phyloP scores from a whole-genome alignment of 1,140 invertebrate species.

The Bombus sylvicola region DNA sequence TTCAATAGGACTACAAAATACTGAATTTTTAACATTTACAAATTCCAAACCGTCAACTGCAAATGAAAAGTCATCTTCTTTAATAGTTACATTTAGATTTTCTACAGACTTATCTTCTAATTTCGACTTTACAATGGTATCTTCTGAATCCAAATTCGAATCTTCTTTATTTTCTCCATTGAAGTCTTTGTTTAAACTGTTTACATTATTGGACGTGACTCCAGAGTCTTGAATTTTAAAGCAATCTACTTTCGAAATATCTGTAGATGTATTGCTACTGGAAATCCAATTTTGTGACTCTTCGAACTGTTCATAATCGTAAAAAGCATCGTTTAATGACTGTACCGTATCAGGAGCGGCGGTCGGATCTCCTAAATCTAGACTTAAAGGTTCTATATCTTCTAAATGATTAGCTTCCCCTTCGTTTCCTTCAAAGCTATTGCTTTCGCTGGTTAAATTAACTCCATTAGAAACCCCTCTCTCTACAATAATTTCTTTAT shows the following conservation, averaged over 20 bases:
- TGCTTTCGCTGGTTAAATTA: conserved; percentile 71
- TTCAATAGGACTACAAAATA: background rate
- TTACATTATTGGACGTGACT: background rate
- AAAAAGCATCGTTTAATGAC: conserved; percentile 80
- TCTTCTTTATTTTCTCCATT: background rate
- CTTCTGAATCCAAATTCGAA: background rate
- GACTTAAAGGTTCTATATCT: conserved; percentile 73
- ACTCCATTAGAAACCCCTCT: conserved; percentile 64
- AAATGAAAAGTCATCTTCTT: background rate
- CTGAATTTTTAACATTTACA: background rate
- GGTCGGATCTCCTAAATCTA: conserved; percentile 75
- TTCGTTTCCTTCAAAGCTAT: conserved; percentile 75
- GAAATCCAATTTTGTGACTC: conserved; percentile 59
- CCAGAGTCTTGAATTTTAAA: conserved; percentile 38
- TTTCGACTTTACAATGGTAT: background rate
- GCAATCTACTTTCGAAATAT: conserved; percentile 30
- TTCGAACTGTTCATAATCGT: conserved; percentile 78
- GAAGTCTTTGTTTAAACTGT: background rate
- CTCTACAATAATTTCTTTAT: conserved; percentile 61
- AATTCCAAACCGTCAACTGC: background rate
- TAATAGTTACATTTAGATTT: background rate
- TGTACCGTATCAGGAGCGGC: conserved; percentile 62
- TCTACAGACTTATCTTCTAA: background rate
- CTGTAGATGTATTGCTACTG: conserved; percentile 33
- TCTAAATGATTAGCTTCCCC: conserved; percentile 72